Evolutionary conservation across 2,888 invertebrate genomes (phyloP).

Genomic region (Lasiommata megera): DNA sequence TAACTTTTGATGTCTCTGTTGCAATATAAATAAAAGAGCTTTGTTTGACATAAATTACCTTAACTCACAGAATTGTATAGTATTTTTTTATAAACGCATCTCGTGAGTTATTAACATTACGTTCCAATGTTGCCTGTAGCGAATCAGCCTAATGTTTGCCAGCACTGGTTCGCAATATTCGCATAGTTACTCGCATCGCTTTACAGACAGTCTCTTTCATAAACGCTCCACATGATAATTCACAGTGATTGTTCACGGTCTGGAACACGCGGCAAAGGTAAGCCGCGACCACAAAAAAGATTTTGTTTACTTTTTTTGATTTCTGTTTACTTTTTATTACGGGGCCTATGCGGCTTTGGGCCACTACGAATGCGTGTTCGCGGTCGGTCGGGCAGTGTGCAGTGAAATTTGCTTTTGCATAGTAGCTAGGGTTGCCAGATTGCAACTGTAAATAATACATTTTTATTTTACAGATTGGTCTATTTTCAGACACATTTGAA

Average conservation of each 20-base stretch:
- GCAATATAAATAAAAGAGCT: too few relatives aligned
- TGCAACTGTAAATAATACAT: neutral
- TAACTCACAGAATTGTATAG: too few relatives aligned
- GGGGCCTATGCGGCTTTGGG: slow-evolving; percentile 61
- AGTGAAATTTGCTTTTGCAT: slow-evolving; percentile 60
- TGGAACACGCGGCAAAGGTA: slow-evolving; percentile 71
- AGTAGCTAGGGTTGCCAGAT: slow-evolving; percentile 15
- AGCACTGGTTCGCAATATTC: neutral
- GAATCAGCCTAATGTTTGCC: neutral
- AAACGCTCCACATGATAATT: slow-evolving; percentile 75
- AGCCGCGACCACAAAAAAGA: slow-evolving; percentile 77
- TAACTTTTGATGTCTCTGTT: too few relatives aligned
- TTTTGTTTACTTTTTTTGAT: slow-evolving; percentile 46
- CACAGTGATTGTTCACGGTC: slow-evolving; percentile 77
- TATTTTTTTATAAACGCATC: too few relatives aligned
- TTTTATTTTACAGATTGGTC: neutral
- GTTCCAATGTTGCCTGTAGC: neutral
- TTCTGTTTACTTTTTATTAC: slow-evolving; percentile 65
- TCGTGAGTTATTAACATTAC: too few relatives aligned
- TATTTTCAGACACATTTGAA: too few relatives aligned
- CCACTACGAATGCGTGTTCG: slow-evolving; percentile 58
- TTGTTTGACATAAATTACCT: too few relatives aligned
- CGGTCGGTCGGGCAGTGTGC: slow-evolving; percentile 51
- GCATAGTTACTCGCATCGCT: slow-evolving; percentile 44
- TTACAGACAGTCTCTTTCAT: slow-evolving; percentile 71